A percentile compares a stretch with the other conserved stretches of the same genome.
These are phyloP conservation scores for Drosophila kikkawai DNA, from an alignment of 1,140 invertebrate species.

Conservation along the genomic window DNA sequence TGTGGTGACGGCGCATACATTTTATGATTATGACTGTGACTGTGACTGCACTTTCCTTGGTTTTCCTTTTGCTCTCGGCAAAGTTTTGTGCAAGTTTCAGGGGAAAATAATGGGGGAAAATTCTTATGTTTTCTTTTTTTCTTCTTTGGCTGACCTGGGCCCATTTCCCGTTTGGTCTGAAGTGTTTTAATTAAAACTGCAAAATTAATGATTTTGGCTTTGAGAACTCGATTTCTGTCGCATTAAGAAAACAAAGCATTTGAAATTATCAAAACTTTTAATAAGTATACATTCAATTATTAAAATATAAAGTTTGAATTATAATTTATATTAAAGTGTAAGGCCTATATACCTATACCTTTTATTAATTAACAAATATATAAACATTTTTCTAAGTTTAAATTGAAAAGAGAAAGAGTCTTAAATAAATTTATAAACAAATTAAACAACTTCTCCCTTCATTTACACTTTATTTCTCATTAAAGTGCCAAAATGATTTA, in stretches of 20 bases:
- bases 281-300: too few species aligned
- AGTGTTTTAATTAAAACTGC: slow-evolving; percentile 79
- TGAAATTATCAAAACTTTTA: too few species aligned
- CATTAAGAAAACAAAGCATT: background rate
- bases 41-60: slow-evolving; percentile 46
- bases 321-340: too few species aligned
- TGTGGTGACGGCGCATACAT: slow-evolving; percentile 71
- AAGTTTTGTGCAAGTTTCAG: slow-evolving; percentile 22
- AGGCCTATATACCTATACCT: too few species aligned
- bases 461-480: slow-evolving; percentile 15
- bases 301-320: too few species aligned
- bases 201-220: slow-evolving; percentile 67
- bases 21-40: slow-evolving; percentile 78
- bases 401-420: background rate
- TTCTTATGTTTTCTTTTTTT: slow-evolving; percentile 12
- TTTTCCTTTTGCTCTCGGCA: slow-evolving; percentile 18
- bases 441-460: background rate
- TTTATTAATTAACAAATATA: too few species aligned
- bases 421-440: background rate
- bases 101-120: slow-evolving; percentile 20
- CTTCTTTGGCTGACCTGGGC: slow-evolving; percentile 19
- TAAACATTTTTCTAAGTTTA: too few species aligned
- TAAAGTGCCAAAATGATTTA: slow-evolving; percentile 78
- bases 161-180: slow-evolving; percentile 38
- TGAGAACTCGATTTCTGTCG: slow-evolving; percentile 13